Evolutionary conservation across 2,113 vertebrate species (phyloP).

Genomic region (Xiphophorus maculatus): DNA sequence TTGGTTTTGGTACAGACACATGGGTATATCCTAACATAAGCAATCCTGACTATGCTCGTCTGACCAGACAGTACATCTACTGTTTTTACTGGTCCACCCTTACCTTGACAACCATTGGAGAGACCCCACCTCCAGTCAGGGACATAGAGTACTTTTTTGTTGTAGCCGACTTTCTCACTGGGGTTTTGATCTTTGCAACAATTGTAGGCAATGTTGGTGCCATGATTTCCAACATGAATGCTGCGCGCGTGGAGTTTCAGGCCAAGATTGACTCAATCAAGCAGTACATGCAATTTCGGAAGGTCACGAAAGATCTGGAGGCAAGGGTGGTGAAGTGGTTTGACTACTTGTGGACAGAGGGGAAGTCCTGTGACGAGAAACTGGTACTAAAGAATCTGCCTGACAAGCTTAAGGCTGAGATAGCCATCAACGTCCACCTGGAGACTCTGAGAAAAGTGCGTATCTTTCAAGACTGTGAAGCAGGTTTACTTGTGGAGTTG

Average conservation of each 20-base stretch:
- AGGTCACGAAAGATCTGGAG: constrained; percentile 74
- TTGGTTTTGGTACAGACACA: constrained; percentile 87
- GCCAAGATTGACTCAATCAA: constrained; percentile 75
- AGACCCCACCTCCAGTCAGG: constrained; percentile 70
- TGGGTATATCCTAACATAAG: constrained; percentile 89
- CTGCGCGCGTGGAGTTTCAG: constrained; percentile 72
- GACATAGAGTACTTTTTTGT: constrained; percentile 75
- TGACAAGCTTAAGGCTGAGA: constrained; percentile 75
- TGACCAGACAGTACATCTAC: constrained; percentile 77
- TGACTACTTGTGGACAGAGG: constrained; percentile 75
- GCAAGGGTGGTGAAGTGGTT: constrained; percentile 75
- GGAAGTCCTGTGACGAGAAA: constrained; percentile 74
- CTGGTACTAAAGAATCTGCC: constrained; percentile 72
- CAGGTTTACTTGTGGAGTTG: constrained; percentile 72
- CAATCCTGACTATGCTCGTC: constrained; percentile 71
- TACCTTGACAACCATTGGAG: constrained; percentile 73
- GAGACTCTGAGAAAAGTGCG: constrained; percentile 71
- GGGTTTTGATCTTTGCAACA: constrained; percentile 75
- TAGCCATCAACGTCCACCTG: constrained; percentile 75
- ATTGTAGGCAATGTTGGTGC: constrained; percentile 77
- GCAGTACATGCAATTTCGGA: constrained; percentile 75
- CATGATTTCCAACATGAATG: constrained; percentile 77
- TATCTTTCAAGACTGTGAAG: constrained; percentile 77
- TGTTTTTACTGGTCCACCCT: constrained; percentile 76
- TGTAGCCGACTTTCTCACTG: constrained; percentile 69